Conservation (phyloP, 2,113 vertebrate species). For the Neomonachus schauinslandi region DNA sequence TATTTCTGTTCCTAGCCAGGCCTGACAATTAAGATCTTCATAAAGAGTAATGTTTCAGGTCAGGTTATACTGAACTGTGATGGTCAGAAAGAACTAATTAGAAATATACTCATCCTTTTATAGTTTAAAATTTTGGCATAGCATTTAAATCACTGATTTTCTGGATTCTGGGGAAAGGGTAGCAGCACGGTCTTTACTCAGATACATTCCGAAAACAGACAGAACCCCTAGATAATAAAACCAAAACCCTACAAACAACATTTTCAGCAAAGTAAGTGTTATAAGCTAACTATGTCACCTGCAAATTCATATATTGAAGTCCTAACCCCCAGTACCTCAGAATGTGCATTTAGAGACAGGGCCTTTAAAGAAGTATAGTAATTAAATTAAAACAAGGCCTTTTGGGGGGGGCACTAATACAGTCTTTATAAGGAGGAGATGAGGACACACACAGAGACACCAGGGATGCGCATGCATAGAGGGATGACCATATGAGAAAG, state of each 20-base stretch:
- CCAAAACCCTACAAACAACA: neutral
- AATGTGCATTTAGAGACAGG: neutral
- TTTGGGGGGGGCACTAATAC: neutral
- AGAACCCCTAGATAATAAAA: neutral
- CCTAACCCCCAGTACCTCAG: neutral
- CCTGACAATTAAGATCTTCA: neutral
- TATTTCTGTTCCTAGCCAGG: neutral
- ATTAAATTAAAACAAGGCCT: neutral
- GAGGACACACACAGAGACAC: neutral
- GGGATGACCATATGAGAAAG: neutral
- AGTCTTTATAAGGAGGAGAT: neutral
- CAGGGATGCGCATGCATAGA: neutral
- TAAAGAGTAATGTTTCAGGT: neutral
- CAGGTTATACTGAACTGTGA: neutral
- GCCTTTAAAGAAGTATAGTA: neutral
- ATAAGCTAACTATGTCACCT: neutral
- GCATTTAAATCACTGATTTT: neutral
- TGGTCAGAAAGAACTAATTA: neutral
- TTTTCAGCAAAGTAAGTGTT: neutral
- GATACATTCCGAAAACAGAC: neutral
- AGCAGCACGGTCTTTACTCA: neutral
- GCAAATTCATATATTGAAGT: neutral
- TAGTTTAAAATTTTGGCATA: neutral
- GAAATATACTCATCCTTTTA: neutral
- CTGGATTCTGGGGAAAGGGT: neutral